Conservation (phyloP, 1,140 invertebrate genomes). For the Berghia stephanieae region DNA sequence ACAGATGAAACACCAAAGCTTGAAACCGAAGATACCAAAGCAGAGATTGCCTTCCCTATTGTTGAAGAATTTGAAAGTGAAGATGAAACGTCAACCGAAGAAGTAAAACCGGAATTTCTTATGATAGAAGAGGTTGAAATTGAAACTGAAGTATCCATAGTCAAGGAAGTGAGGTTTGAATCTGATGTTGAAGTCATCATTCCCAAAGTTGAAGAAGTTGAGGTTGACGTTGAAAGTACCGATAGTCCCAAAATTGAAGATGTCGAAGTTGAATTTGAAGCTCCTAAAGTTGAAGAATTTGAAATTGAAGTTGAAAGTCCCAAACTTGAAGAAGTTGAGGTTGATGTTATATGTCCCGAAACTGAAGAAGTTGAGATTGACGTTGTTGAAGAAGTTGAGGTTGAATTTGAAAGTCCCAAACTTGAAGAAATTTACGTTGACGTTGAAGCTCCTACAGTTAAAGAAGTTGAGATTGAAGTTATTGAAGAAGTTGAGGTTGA, state of each 20-base stretch:
- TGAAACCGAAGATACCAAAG: too few relatives aligned
- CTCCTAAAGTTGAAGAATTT: neutral
- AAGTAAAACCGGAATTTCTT: neutral
- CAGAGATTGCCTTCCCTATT: neutral
- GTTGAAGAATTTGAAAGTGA: neutral
- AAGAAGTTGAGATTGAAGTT: conserved; percentile 24
- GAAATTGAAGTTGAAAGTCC: conserved; percentile 35
- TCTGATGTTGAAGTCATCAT: neutral
- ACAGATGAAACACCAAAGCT: too few relatives aligned
- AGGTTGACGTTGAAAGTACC: neutral
- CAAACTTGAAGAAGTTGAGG: conserved; percentile 29
- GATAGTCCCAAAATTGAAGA: conserved; percentile 5
- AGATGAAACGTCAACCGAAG: neutral
- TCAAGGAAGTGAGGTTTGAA: neutral
- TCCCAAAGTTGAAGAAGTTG: conserved; percentile 20
- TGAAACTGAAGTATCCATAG: neutral
- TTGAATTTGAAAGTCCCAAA: conserved; percentile 22
- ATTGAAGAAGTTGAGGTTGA: conserved; percentile 24
- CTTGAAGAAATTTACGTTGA: conserved; percentile 12
- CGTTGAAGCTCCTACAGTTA: conserved; percentile 11
- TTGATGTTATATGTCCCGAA: conserved; percentile 13
- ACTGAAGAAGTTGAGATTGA: conserved; percentile 27
- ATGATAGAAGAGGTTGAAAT: conserved; percentile 8
- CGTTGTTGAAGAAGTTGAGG: conserved; percentile 1
- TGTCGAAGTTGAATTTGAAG: conserved; percentile 38